Conservation (phyloP, 1,140 invertebrate species). For the Cotesia chilonis region DNA sequence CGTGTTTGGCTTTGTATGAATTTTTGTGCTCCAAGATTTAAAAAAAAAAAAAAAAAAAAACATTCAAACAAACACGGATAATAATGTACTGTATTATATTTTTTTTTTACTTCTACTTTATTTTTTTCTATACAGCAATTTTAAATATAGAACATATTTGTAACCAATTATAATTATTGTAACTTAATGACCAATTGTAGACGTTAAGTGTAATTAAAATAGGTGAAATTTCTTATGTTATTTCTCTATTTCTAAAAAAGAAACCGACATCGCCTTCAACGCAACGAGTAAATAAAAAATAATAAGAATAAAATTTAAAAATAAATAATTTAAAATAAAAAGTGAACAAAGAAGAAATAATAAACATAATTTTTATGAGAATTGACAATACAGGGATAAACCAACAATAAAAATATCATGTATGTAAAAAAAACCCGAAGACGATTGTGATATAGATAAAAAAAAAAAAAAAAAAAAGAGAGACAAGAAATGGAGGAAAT, state of each 20-base stretch:
- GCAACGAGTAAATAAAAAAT: slow-evolving; percentile 49
- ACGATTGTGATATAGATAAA: slow-evolving; percentile 62
- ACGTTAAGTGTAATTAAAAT: slow-evolving; percentile 33
- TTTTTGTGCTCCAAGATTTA: slow-evolving; percentile 28
- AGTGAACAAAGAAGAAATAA: slow-evolving; percentile 43
- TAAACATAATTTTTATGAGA: slow-evolving; percentile 50
- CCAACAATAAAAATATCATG: slow-evolving; percentile 64
- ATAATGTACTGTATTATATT: not conserved
- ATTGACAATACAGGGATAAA: slow-evolving; percentile 67
- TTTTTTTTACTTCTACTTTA: not conserved
- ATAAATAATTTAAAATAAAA: slow-evolving; percentile 35
- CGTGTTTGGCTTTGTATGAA: slow-evolving; percentile 28
- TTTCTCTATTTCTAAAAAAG: slow-evolving; percentile 58
- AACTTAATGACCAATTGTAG: slow-evolving; percentile 37
- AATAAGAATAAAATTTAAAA: slow-evolving; percentile 24
- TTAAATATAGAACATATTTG: slow-evolving; percentile 29
- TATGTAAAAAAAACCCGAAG: slow-evolving; percentile 57
- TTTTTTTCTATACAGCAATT: slow-evolving; percentile 16
- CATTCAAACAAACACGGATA: slow-evolving; percentile 6
- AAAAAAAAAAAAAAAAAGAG: slow-evolving; percentile 35
- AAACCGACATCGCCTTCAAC: slow-evolving; percentile 62
- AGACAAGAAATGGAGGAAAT: slow-evolving; percentile 1
- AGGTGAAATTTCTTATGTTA: slow-evolving; percentile 48
- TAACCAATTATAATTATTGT: slow-evolving; percentile 20
- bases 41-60: slow-evolving; percentile 22